Evolutionary conservation across 2,113 vertebrate genomes (phyloP), one percentile per base, ranked within the genome.

Genomic region (Stomatorhinus ivindoensis): DNA sequence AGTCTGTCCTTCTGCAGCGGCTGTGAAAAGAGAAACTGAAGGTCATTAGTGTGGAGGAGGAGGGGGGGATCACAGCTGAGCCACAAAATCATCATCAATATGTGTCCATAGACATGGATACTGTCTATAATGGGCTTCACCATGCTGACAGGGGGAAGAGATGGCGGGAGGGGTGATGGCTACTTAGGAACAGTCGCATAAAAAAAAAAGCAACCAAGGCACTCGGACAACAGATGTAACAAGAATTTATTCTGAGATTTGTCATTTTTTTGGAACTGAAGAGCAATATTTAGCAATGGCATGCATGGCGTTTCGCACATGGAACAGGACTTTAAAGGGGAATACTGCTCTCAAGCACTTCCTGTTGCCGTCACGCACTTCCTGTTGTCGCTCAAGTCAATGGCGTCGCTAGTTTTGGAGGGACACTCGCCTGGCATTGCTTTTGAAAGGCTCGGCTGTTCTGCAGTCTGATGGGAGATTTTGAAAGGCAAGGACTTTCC

Each of bases 301-400:
- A 99, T 98, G 98, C 98, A 96, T 96, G 97, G 95, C 96, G 96
- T 95, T 95, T 95, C 96, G 97, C 97, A 96, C 96, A 97, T 96
- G 96, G 96, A 98, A 96, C 95, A 96, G 95, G 95, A 97, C 96
- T 98, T 98, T 97, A 97, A 97, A 96, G 95, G 97, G 97, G 97
- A 97, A 97, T 96, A 96, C 73, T 42, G 15, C 96, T 93, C 93
- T 93, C 88, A 94, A 94, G 93, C 93, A 93, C 93, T 94, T 94
- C 91, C 92, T 91, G 90, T 90, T 93, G 92, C 92, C 92, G 89
- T 90, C 93, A 89, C 31, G 85, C 93, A 84, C 4, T 35, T 55
- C n/a, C 11, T 55, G 13, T 51, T 51, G 27, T 47, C 1, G 1
- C 50, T 89, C 58, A 88, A 90, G 69, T 11, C 27, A 35, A 35